Base-by-base conservation (phyloP, 2,113 vertebrate genomes). In the Turdus rufiventris region DNA sequence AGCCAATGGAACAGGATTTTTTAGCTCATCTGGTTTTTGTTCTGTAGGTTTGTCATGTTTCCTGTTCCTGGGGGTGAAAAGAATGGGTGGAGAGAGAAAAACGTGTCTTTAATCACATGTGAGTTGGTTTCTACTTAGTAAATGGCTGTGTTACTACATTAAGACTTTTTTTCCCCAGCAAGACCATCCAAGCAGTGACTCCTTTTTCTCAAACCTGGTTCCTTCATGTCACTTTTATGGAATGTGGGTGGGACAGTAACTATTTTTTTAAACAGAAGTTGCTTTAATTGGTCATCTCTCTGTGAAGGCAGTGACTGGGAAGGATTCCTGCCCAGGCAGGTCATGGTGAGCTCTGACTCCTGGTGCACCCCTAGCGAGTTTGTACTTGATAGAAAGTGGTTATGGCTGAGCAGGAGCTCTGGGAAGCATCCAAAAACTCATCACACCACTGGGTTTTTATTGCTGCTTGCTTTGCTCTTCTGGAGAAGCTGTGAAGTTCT, bases 1-100 rank as follows among this genome's bases (percentile, higher is more conserved):
- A 87, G 54, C 80, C 84, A 74, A 86, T 17, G 62, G 60, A 94
- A 78, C 51, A 63, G 93, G 47, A 90, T 92, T 92, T 92, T 78
- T 91, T 80, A 48, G 75, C 72, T 93, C 68, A 76, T 96, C 86
- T 92, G 91, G 29, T 79, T 95, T 94, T 75, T 88, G 71, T 93
- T 85, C 4, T 2, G 28, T 83, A 63, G 61, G 61, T 71, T 91
- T 85, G 61, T 89, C 38, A 51, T 78, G 29, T 75, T 92, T 96
- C 87, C 80, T 91, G 43, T 77, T 95, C 56, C 40, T 81, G 84
- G 43, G 71, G 43, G 9, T 77, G 84, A 88, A 36, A 62, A 83
- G 76, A 58, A 91, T 34, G 78, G 45, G 45, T 66, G 73, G 86
- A 54, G 60, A 62, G 42, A 60, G 43, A 80, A 91, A 87, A 96